Conservation (phyloP, 2,888 invertebrate species). For the Exephanes ischioxanthus region DNA sequence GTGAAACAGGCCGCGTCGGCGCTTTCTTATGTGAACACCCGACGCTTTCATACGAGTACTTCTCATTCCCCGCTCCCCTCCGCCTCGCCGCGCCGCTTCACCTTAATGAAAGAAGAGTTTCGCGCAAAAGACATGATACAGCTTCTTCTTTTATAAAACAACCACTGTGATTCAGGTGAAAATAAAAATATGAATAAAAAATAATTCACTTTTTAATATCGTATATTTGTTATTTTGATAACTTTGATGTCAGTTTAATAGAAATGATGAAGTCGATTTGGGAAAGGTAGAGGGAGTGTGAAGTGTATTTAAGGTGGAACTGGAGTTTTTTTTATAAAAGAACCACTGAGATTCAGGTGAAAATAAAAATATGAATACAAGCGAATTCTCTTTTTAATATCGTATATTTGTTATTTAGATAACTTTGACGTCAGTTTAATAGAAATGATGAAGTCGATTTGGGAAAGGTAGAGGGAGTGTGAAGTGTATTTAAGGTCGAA, state of each 20-base stretch:
- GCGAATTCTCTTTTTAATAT: background rate
- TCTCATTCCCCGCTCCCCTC: background rate
- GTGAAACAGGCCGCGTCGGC: conserved; percentile 21
- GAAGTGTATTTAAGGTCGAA: background rate
- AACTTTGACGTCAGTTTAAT: background rate
- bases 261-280: background rate
- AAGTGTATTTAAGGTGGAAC: background rate
- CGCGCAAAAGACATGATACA: background rate
- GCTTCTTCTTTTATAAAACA: background rate
- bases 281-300: background rate
- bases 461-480: background rate
- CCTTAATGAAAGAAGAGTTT: conserved; percentile 13
- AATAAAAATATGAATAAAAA: background rate
- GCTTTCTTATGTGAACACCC: conserved; percentile 25
- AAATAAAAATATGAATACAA: background rate
- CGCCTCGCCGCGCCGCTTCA: background rate
- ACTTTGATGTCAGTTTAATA: background rate
- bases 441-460: background rate
- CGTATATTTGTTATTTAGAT: background rate
- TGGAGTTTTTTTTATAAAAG: background rate
- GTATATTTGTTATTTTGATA: background rate
- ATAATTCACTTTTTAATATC: background rate
- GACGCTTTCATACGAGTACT: conserved; percentile 23
- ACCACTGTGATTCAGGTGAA: background rate
- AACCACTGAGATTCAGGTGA: background rate